Evolutionary conservation across 1,140 invertebrate species (phyloP).

Genomic region (Drosophila nigromelanica): DNA sequence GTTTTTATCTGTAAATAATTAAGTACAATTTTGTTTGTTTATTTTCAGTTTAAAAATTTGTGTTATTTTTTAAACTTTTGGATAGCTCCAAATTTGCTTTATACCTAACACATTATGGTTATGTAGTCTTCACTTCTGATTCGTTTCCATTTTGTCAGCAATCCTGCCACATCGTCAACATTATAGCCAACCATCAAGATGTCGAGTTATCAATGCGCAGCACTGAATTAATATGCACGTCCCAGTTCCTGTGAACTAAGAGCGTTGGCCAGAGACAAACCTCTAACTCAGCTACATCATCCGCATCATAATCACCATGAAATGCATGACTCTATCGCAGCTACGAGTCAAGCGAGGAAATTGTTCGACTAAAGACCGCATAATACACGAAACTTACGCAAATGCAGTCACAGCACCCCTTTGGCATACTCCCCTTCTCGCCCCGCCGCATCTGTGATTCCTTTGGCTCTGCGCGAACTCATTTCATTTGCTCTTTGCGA

Average conservation of each 20-base stretch:
- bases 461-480: constrained; percentile 27
- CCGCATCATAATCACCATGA: constrained; percentile 33
- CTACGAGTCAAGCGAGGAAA: constrained; percentile 47
- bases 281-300: constrained; percentile 29
- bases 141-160: neutral
- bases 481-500: constrained; percentile 53
- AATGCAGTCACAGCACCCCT: too few relatives aligned
- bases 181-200: constrained; percentile 2
- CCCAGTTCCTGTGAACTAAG: neutral
- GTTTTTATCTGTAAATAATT: too few relatives aligned
- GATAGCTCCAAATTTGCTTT: too few relatives aligned
- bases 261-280: constrained; percentile 15
- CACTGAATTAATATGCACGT: constrained; percentile 4
- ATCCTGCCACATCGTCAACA: constrained; percentile 4
- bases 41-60: too few relatives aligned
- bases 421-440: neutral
- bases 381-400: constrained; percentile 27
- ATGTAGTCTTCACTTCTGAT: neutral
- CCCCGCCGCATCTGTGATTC: neutral
- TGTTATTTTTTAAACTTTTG: too few relatives aligned
- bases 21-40: too few relatives aligned
- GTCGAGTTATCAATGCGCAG: constrained; percentile 8
- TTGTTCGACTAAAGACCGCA: constrained; percentile 53
- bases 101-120: neutral
- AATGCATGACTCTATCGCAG: constrained; percentile 14